A percentile compares a stretch with the other conserved stretches of the same genome.
phyloP scores from a whole-genome alignment of 2,797 vertebrate genomes.

The Tachyglossus aculeatus region DNA sequence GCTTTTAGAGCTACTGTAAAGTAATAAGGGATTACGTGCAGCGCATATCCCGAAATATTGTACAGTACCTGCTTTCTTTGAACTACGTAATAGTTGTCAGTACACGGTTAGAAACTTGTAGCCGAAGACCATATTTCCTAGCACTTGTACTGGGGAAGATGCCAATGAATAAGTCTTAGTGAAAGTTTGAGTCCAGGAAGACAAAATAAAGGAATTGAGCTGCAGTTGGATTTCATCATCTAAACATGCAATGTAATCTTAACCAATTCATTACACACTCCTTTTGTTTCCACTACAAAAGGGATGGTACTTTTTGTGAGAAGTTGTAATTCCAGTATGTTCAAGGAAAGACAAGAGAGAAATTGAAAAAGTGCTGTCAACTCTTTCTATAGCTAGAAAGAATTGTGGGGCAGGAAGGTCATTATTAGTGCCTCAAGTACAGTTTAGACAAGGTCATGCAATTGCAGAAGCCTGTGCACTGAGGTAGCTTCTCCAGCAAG shows the following conservation, averaged over 20 bases:
- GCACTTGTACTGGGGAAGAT: slow-evolving; percentile 47
- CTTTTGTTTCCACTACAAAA: slow-evolving; percentile 71
- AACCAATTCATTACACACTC: slow-evolving; percentile 55
- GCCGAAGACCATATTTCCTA: slow-evolving; percentile 42
- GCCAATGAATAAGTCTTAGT: slow-evolving; percentile 49
- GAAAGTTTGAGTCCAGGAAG: slow-evolving; percentile 32
- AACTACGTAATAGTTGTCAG: neutral
- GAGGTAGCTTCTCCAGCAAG: slow-evolving; percentile 34
- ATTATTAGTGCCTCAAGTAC: slow-evolving; percentile 57
- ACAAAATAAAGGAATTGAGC: slow-evolving; percentile 52
- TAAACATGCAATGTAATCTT: slow-evolving; percentile 44
- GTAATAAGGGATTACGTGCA: too few relatives aligned
- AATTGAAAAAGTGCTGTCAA: slow-evolving; percentile 62
- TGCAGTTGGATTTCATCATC: slow-evolving; percentile 46
- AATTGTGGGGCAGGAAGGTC: slow-evolving; percentile 63
- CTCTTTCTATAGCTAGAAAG: slow-evolving; percentile 54
- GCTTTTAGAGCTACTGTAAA: neutral
- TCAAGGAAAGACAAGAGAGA: slow-evolving; percentile 58
- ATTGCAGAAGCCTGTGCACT: slow-evolving; percentile 53
- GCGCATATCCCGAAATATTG: neutral
- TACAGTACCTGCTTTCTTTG: slow-evolving; percentile 1
- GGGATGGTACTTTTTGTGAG: slow-evolving; percentile 64
- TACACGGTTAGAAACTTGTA: slow-evolving; percentile 28
- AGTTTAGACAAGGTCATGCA: slow-evolving; percentile 59
- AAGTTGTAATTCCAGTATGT: slow-evolving; percentile 67